Evolutionary conservation across 1,140 invertebrate genomes (phyloP), one percentile per base, ranked within the genome.

Genomic region (Caenorhabditis briggsae): DNA sequence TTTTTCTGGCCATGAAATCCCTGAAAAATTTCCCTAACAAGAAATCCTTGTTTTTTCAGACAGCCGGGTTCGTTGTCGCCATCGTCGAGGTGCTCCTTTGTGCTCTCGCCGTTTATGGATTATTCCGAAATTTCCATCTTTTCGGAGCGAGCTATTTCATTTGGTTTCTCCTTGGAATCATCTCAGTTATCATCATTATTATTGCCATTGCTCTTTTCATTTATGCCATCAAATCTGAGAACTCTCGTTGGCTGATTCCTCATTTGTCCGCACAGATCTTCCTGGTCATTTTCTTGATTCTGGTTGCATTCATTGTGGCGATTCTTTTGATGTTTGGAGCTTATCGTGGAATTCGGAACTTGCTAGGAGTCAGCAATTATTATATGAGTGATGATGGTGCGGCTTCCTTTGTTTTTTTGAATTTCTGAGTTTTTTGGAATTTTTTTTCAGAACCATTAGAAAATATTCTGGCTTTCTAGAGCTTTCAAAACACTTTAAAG

Each of bases 221-320:
- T 55, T 92, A 92, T 65, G 91, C 92, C 8, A 92, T 92, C 82
- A 89, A 92, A 41, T 88, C 88, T 82, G 92, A 92, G 61, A 92
- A 91, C 23, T 50, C 91, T 16, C 87, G 92, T n/a, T 90, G 89
- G 78, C 83, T 92, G 16, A 87, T 92, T 48, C 91, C 91, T 12
- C 91, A 92, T 87, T 78, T 92, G 59, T 89, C 86, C n/a, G 92
- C 91, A 18, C 91, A 91, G 86, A 92, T 92, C 70, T 92, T 92
- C 84, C 82, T 92, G 23, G 93, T 92, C 25, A 83, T 91, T 20
- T 92, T 92, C 84, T 78, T 92, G 74, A 86, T 92, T 46, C 88
- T 92, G 84, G 91, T 92, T 6, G 91, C 89, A 0, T 59, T 92
- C 64, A 90, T 92, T 18, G 90, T 92, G 48, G 90, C 89, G 5